A percentile compares a stretch with the other conserved stretches of the same genome.
Conservation (phyloP, 2,113 vertebrate genomes). For the Chunga burmeisteri region DNA sequence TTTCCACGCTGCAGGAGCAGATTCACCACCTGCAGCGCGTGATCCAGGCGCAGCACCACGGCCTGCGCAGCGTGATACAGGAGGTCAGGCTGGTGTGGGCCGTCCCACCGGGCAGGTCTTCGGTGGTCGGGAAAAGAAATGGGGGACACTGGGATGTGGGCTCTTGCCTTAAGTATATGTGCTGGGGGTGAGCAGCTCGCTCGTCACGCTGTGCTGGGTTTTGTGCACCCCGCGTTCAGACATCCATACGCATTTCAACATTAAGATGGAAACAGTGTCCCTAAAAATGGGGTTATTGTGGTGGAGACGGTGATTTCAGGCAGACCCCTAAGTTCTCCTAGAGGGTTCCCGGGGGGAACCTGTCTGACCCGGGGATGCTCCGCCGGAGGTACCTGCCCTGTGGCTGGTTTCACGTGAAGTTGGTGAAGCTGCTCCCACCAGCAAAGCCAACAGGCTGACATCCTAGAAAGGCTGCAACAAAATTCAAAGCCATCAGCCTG, state of each 20-base stretch:
- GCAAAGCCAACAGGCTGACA: neutral
- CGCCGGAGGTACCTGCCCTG: too few species aligned
- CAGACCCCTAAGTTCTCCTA: neutral
- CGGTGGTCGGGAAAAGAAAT: neutral
- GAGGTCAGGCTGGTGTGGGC: conserved; percentile 60
- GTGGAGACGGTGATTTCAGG: neutral
- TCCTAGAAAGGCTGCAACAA: neutral
- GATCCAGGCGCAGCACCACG: conserved; percentile 70
- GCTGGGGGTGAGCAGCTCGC: neutral
- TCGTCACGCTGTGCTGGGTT: rapidly evolving
- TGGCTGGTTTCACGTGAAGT: neutral
- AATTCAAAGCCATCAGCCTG: neutral
- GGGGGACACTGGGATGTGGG: neutral
- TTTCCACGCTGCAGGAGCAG: conserved; percentile 65
- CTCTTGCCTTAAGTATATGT: neutral
- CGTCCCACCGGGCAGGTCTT: neutral
- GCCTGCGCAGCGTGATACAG: conserved; percentile 57
- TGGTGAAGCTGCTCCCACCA: neutral
- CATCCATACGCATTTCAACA: rapidly evolving
- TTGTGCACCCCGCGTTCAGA: rapidly evolving
- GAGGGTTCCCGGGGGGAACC: rapidly evolving
- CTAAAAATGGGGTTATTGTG: neutral
- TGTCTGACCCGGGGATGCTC: neutral
- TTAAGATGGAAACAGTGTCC: neutral
- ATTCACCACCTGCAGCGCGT: conserved; percentile 68